phyloP scores from a whole-genome alignment of 2,888 invertebrate species.

The Pyrrhosoma nymphula region DNA sequence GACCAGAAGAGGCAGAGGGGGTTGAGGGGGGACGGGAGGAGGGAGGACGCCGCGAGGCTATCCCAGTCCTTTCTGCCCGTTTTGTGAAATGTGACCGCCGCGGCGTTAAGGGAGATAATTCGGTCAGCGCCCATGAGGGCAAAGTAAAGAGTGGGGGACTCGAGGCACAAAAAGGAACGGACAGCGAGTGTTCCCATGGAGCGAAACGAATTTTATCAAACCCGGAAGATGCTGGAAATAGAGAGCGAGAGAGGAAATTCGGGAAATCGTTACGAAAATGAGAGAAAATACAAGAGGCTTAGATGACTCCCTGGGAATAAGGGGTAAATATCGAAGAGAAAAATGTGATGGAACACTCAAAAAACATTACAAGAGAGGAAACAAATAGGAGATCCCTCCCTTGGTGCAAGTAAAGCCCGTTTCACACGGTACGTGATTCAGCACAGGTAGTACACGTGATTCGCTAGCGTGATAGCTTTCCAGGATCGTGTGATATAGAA shows the following conservation, averaged over 20 bases:
- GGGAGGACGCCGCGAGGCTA: not conserved
- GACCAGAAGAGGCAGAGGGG: too few species aligned
- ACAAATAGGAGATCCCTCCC: too few species aligned
- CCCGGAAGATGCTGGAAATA: not conserved
- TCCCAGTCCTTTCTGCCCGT: not conserved
- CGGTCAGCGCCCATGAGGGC: not conserved
- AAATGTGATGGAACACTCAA: too few species aligned
- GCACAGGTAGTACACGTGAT: too few species aligned
- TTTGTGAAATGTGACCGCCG: not conserved
- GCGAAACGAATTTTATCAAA: not conserved
- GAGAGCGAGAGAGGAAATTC: not conserved
- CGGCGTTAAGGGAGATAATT: constrained; percentile 9
- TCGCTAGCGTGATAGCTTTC: too few species aligned
- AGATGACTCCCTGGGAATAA: not conserved
- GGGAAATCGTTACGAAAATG: not conserved
- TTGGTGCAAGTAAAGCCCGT: not conserved
- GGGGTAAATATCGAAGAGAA: too few species aligned
- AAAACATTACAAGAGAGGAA: too few species aligned
- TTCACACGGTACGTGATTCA: too few species aligned
- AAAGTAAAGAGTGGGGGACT: not conserved
- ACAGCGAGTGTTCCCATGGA: not conserved
- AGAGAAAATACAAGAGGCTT: not conserved
- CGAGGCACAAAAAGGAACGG: not conserved
- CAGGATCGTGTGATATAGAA: too few species aligned
- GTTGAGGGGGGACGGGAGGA: too few species aligned